These are phyloP conservation scores for Ctenodactylus gundi DNA, from an alignment of 2,113 vertebrate species.

Conservation along the genomic window DNA sequence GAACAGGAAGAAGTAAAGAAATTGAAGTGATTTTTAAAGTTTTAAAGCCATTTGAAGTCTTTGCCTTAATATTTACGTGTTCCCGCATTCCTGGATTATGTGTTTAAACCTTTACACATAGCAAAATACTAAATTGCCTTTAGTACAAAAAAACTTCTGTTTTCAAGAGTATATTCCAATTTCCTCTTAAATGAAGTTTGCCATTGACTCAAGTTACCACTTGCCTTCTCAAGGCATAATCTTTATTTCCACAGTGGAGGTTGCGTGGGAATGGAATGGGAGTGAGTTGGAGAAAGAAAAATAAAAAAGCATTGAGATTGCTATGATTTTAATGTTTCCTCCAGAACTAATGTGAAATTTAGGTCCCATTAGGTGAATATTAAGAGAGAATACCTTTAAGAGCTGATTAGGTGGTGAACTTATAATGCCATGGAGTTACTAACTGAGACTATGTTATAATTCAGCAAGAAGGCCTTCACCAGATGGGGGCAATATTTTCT, in stretches of 20 bases:
- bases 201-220: neutral
- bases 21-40: no score
- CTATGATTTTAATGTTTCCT: neutral
- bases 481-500: neutral
- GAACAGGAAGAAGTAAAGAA: neutral
- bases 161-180: neutral
- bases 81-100: neutral
- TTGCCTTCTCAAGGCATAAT: neutral
- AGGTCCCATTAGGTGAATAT: neutral
- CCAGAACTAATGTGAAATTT: neutral
- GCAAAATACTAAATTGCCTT: neutral
- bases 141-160: neutral
- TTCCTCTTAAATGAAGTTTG: neutral
- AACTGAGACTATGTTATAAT: neutral
- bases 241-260: neutral
- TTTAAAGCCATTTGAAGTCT: neutral
- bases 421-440: neutral
- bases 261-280: neutral
- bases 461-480: neutral
- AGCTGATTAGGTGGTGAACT: neutral
- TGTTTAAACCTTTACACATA: slow-evolving; percentile 27
- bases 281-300: neutral
- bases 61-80: slow-evolving; percentile 3
- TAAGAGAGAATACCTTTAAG: neutral
- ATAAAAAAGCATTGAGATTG: neutral